Evolutionary conservation across 2,888 invertebrate species (phyloP).

Genomic region (Sinhomidia bicolor): DNA sequence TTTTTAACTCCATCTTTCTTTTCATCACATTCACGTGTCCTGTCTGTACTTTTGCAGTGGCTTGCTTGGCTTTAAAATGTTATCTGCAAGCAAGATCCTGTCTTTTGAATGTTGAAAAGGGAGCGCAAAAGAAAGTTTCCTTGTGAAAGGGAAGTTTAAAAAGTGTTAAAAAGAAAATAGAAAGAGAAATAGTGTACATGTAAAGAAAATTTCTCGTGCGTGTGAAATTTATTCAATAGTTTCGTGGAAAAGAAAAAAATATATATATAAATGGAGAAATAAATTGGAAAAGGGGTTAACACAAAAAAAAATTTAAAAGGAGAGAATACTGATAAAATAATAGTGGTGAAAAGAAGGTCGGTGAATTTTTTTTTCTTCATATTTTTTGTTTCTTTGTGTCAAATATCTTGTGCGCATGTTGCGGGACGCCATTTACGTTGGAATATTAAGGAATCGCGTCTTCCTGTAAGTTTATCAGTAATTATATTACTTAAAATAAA

Average conservation of each 20-base stretch:
- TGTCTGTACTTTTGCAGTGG: neutral
- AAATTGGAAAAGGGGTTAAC: neutral
- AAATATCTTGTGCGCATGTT: slow-evolving; percentile 55
- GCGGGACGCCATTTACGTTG: slow-evolving; percentile 43
- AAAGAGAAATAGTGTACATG: too few relatives aligned
- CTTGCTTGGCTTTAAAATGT: slow-evolving; percentile 8
- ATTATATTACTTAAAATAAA: neutral
- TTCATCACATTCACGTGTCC: neutral
- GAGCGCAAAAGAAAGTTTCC: slow-evolving; percentile 12
- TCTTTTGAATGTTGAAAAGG: neutral
- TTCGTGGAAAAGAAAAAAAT: neutral
- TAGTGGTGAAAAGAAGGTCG: too few relatives aligned
- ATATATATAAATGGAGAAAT: neutral
- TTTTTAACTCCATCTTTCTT: slow-evolving; percentile 42
- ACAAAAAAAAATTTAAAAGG: too few relatives aligned
- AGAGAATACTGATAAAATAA: too few relatives aligned
- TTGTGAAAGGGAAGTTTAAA: slow-evolving; percentile 14
- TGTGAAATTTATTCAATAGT: neutral
- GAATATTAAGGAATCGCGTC: slow-evolving; percentile 59
- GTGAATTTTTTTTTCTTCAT: too few relatives aligned
- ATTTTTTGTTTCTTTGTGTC: neutral
- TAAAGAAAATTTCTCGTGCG: neutral
- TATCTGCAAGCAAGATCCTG: neutral
- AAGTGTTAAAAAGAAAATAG: too few relatives aligned
- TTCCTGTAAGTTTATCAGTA: slow-evolving; percentile 62